Evolutionary conservation across 2,113 vertebrate species (phyloP).

Genomic region (Panthera leo): DNA sequence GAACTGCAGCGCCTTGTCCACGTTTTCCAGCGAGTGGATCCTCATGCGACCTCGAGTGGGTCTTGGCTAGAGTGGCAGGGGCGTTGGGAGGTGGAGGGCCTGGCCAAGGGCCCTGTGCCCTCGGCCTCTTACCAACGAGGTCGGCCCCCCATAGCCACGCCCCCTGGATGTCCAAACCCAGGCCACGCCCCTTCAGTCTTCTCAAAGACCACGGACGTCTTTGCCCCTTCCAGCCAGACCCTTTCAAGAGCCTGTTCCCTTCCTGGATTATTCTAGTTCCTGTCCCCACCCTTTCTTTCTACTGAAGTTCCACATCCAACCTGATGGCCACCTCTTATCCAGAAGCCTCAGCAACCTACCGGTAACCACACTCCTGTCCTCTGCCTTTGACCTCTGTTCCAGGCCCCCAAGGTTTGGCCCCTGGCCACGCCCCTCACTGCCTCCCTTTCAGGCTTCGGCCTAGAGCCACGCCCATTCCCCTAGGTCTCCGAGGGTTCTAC

Average conservation of each 20-base stretch:
- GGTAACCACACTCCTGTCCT: background rate
- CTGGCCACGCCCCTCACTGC: background rate
- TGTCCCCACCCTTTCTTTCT: background rate
- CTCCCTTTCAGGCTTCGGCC: background rate
- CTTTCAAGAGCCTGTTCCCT: background rate
- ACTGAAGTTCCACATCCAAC: background rate
- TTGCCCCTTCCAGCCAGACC: background rate
- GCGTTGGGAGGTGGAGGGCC: background rate
- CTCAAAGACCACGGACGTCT: background rate
- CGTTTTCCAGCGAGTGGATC: conserved; percentile 97
- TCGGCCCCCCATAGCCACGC: too few relatives aligned
- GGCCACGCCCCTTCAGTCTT: background rate
- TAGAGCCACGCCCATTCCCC: background rate
- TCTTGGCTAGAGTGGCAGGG: conserved; percentile 85
- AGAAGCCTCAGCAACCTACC: background rate
- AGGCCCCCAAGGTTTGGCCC: too few relatives aligned
- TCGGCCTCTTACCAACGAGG: background rate
- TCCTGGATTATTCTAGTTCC: background rate
- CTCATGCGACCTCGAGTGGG: conserved; percentile 95
- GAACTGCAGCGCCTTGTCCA: conserved; percentile 97
- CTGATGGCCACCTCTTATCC: fast-evolving
- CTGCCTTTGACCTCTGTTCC: too few relatives aligned
- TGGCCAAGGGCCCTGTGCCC: background rate
- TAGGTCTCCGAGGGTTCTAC: background rate
- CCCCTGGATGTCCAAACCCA: background rate